Evolutionary conservation across 2,888 invertebrate species (phyloP), one percentile per base, ranked within the genome.

Genomic region (Clunio marinus): DNA sequence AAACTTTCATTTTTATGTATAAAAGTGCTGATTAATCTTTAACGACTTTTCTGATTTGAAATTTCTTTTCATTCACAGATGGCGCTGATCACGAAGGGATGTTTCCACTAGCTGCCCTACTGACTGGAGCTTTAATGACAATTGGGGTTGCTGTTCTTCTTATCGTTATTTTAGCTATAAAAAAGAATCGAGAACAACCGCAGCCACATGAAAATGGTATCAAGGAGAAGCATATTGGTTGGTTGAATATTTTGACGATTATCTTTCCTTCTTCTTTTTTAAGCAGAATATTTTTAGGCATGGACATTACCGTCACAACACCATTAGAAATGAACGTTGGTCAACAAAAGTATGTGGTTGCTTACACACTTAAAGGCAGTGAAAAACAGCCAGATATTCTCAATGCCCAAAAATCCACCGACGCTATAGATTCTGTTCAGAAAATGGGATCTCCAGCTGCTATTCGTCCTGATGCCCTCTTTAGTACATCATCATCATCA

Each of bases 291-390:
- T n/a, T n/a, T 22, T 17, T 69, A 79, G 79, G 79, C 66, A 79
- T 79, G 78, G 79, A 79, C 74, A 78, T 79, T 51, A 79, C 79
- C 28, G 77, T 79, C n/a, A 79, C 79, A 22, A 79, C 86, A 15
- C 85, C 86, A 80, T 77, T 87, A 73, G 87, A 88, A 76, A 86
- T 91, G 45, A 91, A 90, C 71, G 89, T 91, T 32, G 91, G 89
- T 1, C 91, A 91, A 73, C 86, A 91, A 73, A 83, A 91, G 72
- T 91, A 91, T 75, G 91, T 92, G 45, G 91, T 92, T 20, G 91
- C 91, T 10, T 92, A 92, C 73, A 91, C 91, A 10, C 83, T 92
- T 71, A 91, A 92, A 76, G 84, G 84, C n/a, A 83, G 84, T 35
- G 85, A 85, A 73, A 84, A 85, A 35, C 88, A 89, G 73, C 89